Evolutionary conservation across 2,888 invertebrate species (phyloP).

Genomic region (Eupeodes luniger): DNA sequence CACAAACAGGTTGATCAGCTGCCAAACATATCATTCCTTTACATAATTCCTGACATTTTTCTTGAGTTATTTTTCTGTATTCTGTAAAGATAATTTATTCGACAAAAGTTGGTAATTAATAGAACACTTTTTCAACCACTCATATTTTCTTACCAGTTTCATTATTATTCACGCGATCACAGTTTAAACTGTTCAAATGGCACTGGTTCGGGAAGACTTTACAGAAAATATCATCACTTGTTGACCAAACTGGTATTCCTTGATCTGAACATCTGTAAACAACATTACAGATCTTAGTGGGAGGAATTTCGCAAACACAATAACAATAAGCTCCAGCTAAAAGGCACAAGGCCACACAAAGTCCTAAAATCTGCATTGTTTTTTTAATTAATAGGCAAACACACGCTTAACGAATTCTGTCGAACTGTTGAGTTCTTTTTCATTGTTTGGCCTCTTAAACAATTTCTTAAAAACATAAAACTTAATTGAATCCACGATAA

Average conservation of each 20-base stretch:
- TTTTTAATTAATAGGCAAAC: no score
- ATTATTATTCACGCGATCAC: constrained; percentile 35
- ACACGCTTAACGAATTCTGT: neutral
- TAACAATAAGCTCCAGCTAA: neutral
- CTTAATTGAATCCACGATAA: neutral
- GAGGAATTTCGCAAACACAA: no score
- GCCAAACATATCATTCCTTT: neutral
- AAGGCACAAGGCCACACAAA: neutral
- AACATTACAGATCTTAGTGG: neutral
- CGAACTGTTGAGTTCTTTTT: neutral
- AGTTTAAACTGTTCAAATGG: constrained; percentile 66
- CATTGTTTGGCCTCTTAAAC: neutral
- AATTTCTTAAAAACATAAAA: neutral
- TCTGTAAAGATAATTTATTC: neutral
- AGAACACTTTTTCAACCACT: no score
- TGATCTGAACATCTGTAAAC: constrained; percentile 36
- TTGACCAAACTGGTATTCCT: constrained; percentile 36
- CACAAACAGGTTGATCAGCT: constrained; percentile 3
- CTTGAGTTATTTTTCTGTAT: neutral
- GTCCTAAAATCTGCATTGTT: neutral
- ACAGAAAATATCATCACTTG: constrained; percentile 67
- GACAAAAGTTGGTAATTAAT: no score
- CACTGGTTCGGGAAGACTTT: constrained; percentile 70
- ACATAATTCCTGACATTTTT: neutral
- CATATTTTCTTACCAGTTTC: constrained; percentile 2